Percentiles rank a stretch among this genome's conserved stretches.
Evolutionary conservation across 2,888 invertebrate genomes (phyloP).

Genomic region (Zygothrica quintamaculata): DNA sequence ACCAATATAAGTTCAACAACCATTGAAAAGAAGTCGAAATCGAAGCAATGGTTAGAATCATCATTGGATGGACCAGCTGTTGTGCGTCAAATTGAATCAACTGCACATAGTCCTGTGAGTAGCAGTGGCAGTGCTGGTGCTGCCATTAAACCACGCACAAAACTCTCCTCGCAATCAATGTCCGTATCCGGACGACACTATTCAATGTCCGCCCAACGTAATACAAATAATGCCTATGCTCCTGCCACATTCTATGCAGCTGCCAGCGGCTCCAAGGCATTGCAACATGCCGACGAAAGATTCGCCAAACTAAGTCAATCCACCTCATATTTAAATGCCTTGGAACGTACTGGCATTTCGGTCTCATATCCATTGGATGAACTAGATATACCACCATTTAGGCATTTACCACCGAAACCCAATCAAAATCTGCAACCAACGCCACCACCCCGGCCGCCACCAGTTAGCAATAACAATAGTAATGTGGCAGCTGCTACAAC

Average conservation of each 20-base stretch:
- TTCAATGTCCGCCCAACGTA: slow-evolving; percentile 71
- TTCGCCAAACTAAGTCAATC: slow-evolving; percentile 82
- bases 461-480: slow-evolving; percentile 43
- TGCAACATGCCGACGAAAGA: slow-evolving; percentile 68
- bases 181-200: slow-evolving; percentile 75
- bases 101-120: slow-evolving; percentile 49
- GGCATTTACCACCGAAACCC: slow-evolving; percentile 71
- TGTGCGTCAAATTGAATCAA: slow-evolving; percentile 68
- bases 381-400: slow-evolving; percentile 59
- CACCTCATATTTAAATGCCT: slow-evolving; percentile 82
- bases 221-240: slow-evolving; percentile 40
- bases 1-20: slow-evolving; percentile 38
- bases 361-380: slow-evolving; percentile 65
- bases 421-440: slow-evolving; percentile 68
- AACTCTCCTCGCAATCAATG: slow-evolving; percentile 84
- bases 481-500: slow-evolving; percentile 20
- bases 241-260: slow-evolving; percentile 44
- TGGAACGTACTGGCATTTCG: slow-evolving; percentile 73
- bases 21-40: slow-evolving; percentile 81
- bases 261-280: slow-evolving; percentile 59
- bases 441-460: slow-evolving; percentile 68
- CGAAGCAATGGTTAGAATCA: slow-evolving; percentile 84
- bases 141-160: slow-evolving; percentile 61
- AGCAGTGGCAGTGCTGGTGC: slow-evolving; percentile 40
- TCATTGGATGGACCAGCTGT: slow-evolving; percentile 83